phyloP scores from a whole-genome alignment of 2,113 vertebrate species.

The Nematolebias whitei region DNA sequence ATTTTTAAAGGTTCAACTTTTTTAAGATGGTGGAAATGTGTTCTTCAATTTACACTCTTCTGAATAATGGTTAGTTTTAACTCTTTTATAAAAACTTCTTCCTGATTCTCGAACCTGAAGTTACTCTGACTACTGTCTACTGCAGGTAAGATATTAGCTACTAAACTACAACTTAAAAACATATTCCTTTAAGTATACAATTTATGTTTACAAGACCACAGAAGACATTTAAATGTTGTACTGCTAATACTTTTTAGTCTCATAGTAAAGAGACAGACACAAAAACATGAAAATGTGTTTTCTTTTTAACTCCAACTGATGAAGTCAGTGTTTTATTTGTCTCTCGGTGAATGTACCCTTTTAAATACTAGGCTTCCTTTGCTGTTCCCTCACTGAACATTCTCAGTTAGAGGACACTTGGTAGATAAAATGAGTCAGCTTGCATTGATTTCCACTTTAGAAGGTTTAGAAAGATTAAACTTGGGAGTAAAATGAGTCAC shows the following conservation, averaged over 20 bases:
- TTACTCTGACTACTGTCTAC: no score
- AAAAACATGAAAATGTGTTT: no score
- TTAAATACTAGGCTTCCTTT: slow-evolving; percentile 10
- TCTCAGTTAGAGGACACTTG: background rate
- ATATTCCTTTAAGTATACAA: no score
- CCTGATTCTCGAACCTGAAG: no score
- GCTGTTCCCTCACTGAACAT: background rate
- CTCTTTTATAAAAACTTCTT: background rate
- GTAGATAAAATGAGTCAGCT: slow-evolving; percentile 16
- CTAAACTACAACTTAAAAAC: no score
- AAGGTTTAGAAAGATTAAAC: background rate
- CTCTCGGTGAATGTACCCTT: background rate
- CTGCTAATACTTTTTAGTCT: background rate
- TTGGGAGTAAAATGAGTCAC: slow-evolving; percentile 5
- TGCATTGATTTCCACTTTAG: background rate
- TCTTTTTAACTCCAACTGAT: background rate
- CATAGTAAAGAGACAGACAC: background rate
- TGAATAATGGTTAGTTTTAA: no score
- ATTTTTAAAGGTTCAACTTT: no score
- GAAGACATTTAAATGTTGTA: slow-evolving; percentile 19
- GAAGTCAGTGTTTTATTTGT: background rate
- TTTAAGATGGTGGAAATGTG: no score
- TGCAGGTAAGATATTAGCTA: no score
- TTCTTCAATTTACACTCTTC: no score
- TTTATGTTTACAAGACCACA: background rate